Conservation (phyloP, 2,888 invertebrate genomes). For the Drosophila acutilabella region DNA sequence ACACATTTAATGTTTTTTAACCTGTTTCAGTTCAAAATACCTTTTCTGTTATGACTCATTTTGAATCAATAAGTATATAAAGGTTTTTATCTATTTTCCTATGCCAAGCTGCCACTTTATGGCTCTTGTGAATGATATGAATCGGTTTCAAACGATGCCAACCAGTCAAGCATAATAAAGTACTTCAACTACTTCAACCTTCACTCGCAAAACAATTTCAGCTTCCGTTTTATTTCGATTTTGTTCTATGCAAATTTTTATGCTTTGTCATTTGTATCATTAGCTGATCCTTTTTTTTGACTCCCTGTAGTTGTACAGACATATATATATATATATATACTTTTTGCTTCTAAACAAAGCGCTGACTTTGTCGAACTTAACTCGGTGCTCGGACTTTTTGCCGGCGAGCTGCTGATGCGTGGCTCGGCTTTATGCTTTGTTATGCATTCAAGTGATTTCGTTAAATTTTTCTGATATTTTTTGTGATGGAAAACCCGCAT, state of each 20-base stretch:
- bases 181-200: conserved; percentile 8
- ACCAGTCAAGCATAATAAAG: conserved; percentile 22
- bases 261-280: conserved; percentile 60
- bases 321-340: background rate
- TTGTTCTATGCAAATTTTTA: conserved; percentile 46
- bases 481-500: background rate
- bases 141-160: conserved; percentile 22
- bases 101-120: conserved; percentile 1
- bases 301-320: too few relatives aligned
- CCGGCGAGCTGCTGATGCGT: conserved; percentile 43
- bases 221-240: conserved; percentile 23
- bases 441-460: conserved; percentile 59
- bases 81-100: conserved; percentile 7
- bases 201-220: conserved; percentile 4
- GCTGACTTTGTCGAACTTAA: conserved; percentile 25
- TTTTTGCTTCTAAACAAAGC: conserved; percentile 26
- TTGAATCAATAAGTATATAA: conserved; percentile 14
- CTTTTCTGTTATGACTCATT: too few relatives aligned
- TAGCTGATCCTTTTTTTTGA: conserved; percentile 46
- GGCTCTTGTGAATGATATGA: conserved; percentile 1
- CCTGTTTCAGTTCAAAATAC: background rate
- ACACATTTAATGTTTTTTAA: too few relatives aligned
- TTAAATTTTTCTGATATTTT: conserved; percentile 22
- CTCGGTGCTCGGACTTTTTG: conserved; percentile 20
- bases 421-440: conserved; percentile 54